Conservation (phyloP, 2,797 vertebrate genomes). For the Gallinago stenura region DNA sequence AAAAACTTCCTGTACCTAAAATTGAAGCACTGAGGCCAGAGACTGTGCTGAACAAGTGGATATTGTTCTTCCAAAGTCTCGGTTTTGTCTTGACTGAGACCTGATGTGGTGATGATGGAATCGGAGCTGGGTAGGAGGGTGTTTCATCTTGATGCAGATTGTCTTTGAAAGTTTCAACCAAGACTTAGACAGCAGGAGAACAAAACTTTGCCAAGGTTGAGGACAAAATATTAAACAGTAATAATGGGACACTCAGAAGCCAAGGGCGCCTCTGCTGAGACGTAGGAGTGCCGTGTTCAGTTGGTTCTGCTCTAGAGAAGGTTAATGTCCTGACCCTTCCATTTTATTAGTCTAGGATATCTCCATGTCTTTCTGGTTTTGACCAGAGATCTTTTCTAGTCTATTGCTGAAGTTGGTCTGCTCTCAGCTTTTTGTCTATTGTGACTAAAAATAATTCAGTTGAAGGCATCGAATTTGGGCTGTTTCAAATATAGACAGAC, state of each 20-base stretch:
- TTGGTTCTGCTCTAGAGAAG: neutral
- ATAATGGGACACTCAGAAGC: neutral
- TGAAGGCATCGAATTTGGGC: conserved; percentile 1
- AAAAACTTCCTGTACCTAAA: neutral
- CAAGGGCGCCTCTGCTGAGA: neutral
- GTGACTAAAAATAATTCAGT: conserved; percentile 49
- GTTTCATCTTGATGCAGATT: neutral
- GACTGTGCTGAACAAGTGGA: neutral
- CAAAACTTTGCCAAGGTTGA: neutral
- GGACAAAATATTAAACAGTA: neutral
- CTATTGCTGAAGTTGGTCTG: neutral
- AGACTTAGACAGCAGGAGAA: neutral
- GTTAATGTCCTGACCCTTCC: conserved; percentile 32
- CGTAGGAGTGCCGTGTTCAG: neutral
- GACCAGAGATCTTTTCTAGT: conserved; percentile 1
- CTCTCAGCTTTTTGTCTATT: conserved; percentile 33
- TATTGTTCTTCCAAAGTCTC: neutral
- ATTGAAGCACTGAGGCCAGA: neutral
- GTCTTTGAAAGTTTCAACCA: neutral
- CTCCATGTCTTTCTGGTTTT: neutral
- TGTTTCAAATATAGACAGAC: conserved; percentile 18
- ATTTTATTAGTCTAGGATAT: neutral
- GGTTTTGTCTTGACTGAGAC: neutral
- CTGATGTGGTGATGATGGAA: neutral
- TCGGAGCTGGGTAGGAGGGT: neutral